Percentiles rank a stretch among this genome's conserved stretches.
Evolutionary conservation across 2,888 invertebrate species (phyloP).

Genomic region (Eupithecia subumbrata): DNA sequence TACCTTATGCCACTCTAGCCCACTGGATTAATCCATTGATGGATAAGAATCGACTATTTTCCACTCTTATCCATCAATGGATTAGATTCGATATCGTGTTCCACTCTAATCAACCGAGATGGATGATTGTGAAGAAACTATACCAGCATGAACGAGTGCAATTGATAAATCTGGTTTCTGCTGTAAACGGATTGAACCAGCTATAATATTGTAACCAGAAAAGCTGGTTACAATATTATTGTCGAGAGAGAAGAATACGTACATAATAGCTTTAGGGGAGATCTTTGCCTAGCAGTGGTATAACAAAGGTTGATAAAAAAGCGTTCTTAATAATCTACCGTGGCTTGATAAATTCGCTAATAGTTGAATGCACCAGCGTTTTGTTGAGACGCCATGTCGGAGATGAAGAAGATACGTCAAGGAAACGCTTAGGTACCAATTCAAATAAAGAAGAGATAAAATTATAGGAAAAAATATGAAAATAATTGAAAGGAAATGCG

Average conservation of each 20-base stretch:
- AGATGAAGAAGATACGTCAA: neutral
- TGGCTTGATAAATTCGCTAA: too few relatives aligned
- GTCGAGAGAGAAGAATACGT: neutral
- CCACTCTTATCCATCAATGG: neutral
- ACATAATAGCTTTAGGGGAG: too few relatives aligned
- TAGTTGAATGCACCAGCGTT: too few relatives aligned
- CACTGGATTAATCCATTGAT: neutral
- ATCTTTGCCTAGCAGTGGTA: too few relatives aligned
- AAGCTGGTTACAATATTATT: too few relatives aligned
- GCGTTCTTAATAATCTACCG: neutral
- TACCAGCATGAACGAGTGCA: neutral
- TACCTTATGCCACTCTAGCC: neutral
- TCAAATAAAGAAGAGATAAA: neutral
- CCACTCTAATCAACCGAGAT: neutral
- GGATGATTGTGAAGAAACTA: neutral
- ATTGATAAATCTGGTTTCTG: neutral
- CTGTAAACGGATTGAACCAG: neutral
- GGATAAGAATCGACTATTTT: neutral
- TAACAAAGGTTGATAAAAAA: too few relatives aligned
- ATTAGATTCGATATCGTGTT: neutral
- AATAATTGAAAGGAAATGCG: neutral
- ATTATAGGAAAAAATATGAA: neutral
- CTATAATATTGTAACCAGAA: too few relatives aligned
- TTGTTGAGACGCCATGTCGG: too few relatives aligned
- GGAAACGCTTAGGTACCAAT: neutral